phyloP scores from a whole-genome alignment of 2,888 invertebrate species.

The Pristionchus entomophagus region DNA sequence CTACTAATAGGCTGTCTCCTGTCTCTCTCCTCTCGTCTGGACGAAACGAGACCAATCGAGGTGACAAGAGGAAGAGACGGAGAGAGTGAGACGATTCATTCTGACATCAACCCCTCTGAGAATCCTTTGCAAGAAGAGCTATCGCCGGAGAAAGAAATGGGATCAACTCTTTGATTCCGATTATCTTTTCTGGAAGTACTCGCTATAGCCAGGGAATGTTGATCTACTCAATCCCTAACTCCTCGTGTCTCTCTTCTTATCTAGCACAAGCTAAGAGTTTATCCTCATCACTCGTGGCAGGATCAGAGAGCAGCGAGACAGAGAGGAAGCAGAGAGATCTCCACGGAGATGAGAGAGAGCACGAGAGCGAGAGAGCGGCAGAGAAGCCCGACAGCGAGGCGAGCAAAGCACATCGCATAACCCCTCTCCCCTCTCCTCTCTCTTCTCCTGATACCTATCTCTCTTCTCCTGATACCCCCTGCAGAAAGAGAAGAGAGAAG shows the following conservation, averaged over 20 bases:
- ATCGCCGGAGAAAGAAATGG: too few species aligned
- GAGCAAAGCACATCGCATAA: constrained; percentile 28
- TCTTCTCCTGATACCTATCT: background rate
- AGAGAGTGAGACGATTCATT: background rate
- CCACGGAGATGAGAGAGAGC: constrained; percentile 14
- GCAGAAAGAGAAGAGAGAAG: background rate
- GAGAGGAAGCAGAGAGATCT: too few species aligned
- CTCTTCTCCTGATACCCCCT: background rate
- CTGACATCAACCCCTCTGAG: background rate
- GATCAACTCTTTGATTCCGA: too few species aligned
- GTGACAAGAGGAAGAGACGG: background rate
- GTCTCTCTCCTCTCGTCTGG: background rate
- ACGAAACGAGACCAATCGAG: background rate
- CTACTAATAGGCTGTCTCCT: background rate
- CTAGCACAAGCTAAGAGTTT: too few species aligned
- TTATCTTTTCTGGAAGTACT: too few species aligned
- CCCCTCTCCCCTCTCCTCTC: background rate
- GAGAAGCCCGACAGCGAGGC: background rate
- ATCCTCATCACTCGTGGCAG: too few species aligned
- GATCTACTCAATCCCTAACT: too few species aligned
- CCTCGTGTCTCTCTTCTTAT: too few species aligned
- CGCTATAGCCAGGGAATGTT: background rate
- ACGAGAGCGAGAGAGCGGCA: background rate
- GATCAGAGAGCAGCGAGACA: background rate
- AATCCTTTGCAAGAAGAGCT: background rate